A percentile compares a stretch with the other conserved stretches of the same genome.
These are phyloP conservation scores for Cyphomyrus discorhynchus DNA, from an alignment of 2,113 vertebrate genomes.

Conservation along the genomic window DNA sequence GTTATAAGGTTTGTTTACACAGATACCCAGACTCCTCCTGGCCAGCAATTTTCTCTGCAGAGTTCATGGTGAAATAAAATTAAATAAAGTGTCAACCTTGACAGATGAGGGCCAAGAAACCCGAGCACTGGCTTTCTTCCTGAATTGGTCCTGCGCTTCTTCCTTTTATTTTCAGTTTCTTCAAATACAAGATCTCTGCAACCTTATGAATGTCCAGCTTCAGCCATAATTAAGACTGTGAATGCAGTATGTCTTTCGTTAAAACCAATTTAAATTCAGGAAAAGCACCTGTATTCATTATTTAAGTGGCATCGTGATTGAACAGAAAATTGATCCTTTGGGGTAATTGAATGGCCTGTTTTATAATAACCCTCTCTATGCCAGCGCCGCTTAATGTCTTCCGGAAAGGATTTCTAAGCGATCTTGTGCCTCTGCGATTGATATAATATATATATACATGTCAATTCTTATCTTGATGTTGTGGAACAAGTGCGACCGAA, in stretches of 20 bases:
- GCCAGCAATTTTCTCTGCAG: background rate
- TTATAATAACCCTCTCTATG: background rate
- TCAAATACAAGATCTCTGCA: background rate
- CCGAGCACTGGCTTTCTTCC: background rate
- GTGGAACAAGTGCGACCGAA: background rate
- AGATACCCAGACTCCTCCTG: background rate
- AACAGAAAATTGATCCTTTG: background rate
- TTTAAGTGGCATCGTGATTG: background rate
- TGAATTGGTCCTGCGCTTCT: background rate
- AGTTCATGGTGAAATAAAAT: background rate
- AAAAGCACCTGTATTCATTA: background rate
- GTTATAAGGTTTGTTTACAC: background rate
- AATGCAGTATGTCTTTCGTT: background rate
- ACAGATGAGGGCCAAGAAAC: background rate
- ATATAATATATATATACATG: background rate
- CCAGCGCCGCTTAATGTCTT: background rate
- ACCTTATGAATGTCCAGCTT: background rate
- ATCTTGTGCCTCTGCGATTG: background rate
- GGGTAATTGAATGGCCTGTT: background rate
- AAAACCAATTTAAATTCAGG: background rate
- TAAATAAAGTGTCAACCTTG: background rate
- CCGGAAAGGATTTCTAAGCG: background rate
- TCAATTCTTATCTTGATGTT: background rate
- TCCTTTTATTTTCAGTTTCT: background rate
- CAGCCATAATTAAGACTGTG: background rate